phyloP scores from a whole-genome alignment of 2,113 vertebrate genomes.

The Pangasianodon hypophthalmus region DNA sequence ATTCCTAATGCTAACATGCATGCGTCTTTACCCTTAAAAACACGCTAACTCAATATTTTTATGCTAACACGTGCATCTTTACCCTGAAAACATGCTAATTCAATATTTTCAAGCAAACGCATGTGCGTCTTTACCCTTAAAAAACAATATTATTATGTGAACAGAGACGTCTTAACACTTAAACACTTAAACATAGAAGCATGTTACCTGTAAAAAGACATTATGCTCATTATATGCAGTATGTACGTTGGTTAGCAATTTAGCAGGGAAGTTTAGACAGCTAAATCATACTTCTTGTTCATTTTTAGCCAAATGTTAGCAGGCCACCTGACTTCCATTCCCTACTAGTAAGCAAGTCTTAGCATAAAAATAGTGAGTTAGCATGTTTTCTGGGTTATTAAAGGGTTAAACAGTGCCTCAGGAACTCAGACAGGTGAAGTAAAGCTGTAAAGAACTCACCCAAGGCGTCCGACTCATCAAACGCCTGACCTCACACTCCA shows the following conservation, averaged over 20 bases:
- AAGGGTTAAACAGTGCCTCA: neutral
- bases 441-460: neutral
- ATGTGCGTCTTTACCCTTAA: neutral
- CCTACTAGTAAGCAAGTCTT: neutral
- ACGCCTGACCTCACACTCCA: slow-evolving; percentile 8
- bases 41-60: neutral
- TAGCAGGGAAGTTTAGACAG: neutral
- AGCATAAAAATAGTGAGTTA: neutral
- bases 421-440: neutral
- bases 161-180: no score
- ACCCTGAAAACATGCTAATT: neutral
- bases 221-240: neutral
- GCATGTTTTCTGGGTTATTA: neutral
- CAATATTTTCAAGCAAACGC: neutral
- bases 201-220: neutral
- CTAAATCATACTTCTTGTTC: neutral
- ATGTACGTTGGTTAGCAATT: neutral
- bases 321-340: neutral
- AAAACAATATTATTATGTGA: no score
- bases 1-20: neutral
- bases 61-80: neutral
- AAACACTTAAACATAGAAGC: neutral
- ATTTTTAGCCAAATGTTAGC: neutral
- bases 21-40: neutral
- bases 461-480: neutral